phyloP scores from a whole-genome alignment of 1,140 invertebrate species.

The Eubasilissa regina region DNA sequence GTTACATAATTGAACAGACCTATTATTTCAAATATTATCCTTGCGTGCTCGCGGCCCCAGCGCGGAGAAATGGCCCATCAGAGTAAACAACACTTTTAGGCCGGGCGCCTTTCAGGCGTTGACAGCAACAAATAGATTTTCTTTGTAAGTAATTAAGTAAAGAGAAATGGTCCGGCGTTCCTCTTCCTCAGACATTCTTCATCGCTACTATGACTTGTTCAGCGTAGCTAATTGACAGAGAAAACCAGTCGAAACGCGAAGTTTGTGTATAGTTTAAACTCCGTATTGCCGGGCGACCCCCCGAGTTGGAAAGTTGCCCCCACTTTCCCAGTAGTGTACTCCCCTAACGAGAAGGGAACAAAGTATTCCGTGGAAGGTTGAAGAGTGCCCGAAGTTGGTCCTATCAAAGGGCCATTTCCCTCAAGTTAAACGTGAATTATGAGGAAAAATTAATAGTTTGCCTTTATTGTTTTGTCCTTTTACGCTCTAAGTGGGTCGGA shows the following conservation, averaged over 20 bases:
- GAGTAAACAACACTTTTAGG: slow-evolving; percentile 9
- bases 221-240: slow-evolving; percentile 6
- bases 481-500: no score
- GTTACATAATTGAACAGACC: slow-evolving; percentile 2
- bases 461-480: no score
- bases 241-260: slow-evolving; percentile 9
- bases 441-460: no score
- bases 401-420: no score
- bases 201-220: background rate
- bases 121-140: slow-evolving; percentile 21
- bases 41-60: background rate
- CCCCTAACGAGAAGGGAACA: background rate
- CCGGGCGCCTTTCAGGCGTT: background rate
- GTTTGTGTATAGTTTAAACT: slow-evolving; percentile 7
- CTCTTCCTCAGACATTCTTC: slow-evolving; percentile 9
- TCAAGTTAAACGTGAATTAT: no score
- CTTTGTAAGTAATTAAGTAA: slow-evolving; percentile 25
- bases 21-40: background rate
- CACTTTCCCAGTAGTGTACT: background rate
- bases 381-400: no score
- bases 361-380: no score
- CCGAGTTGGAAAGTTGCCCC: background rate
- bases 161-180: slow-evolving; percentile 7
- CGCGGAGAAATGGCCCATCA: background rate
- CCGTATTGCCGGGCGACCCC: background rate